phyloP scores from a whole-genome alignment of 2,888 invertebrate genomes.

The Malthinus seriepunctatus region DNA sequence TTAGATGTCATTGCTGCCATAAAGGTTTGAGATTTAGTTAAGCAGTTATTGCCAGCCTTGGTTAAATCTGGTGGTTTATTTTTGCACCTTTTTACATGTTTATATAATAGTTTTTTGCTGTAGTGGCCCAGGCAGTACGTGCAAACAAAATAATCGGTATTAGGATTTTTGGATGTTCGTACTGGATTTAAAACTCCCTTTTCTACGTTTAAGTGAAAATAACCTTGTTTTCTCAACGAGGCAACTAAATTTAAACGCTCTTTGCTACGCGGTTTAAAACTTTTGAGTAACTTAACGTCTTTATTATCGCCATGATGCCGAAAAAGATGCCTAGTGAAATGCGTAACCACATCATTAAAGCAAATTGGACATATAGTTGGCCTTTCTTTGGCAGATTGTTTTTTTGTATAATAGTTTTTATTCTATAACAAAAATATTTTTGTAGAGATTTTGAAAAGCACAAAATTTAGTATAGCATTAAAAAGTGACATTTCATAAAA shows the following conservation, averaged over 20 bases:
- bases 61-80: background rate
- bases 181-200: slow-evolving; percentile 20
- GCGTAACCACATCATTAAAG: background rate
- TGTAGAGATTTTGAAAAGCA: too few species aligned
- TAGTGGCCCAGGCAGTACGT: slow-evolving; percentile 20
- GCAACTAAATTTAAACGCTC: slow-evolving; percentile 16
- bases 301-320: slow-evolving; percentile 14
- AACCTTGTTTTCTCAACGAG: slow-evolving; percentile 23
- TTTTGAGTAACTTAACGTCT: slow-evolving; percentile 13
- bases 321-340: background rate
- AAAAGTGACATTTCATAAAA: too few species aligned
- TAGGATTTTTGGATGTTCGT: slow-evolving; percentile 12
- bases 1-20: slow-evolving; percentile 6
- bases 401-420: too few species aligned
- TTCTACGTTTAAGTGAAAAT: slow-evolving; percentile 22
- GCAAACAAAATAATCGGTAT: slow-evolving; percentile 23
- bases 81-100: slow-evolving; percentile 17
- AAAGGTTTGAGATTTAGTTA: slow-evolving; percentile 15
- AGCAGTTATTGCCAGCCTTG: slow-evolving; percentile 3
- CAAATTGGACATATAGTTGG: slow-evolving; percentile 20
- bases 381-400: slow-evolving; percentile 14
- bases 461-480: too few species aligned
- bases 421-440: too few species aligned
- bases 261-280: slow-evolving; percentile 18
- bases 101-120: slow-evolving; percentile 11